These are phyloP conservation scores for Drosophila ezoana DNA, from an alignment of 2,888 invertebrate species.

Conservation along the genomic window DNA sequence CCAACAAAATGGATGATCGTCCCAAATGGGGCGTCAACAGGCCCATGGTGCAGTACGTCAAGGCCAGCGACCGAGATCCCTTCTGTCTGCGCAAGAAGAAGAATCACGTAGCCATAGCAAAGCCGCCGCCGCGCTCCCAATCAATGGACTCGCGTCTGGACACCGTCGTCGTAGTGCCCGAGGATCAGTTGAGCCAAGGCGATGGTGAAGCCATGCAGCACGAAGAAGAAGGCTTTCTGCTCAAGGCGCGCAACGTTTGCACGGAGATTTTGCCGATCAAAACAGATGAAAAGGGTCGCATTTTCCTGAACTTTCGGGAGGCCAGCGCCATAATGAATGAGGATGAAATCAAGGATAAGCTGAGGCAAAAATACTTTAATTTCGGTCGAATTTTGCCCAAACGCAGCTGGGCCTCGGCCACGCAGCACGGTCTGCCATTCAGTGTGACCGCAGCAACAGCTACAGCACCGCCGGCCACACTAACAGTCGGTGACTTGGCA, in stretches of 20 bases:
- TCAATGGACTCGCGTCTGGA: slow-evolving; percentile 83
- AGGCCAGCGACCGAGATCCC: slow-evolving; percentile 96
- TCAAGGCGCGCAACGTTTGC: slow-evolving; percentile 84
- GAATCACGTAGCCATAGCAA: slow-evolving; percentile 77
- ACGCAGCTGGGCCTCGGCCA: slow-evolving; percentile 84
- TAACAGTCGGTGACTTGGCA: slow-evolving; percentile 72
- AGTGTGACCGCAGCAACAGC: slow-evolving; percentile 58
- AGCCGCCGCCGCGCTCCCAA: slow-evolving; percentile 86
- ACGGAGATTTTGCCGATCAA: slow-evolving; percentile 85
- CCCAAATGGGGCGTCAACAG: slow-evolving; percentile 92
- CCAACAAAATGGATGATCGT: slow-evolving; percentile 86
- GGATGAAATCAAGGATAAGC: slow-evolving; percentile 84
- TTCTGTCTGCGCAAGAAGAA: slow-evolving; percentile 89
- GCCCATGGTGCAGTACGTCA: slow-evolving; percentile 93
- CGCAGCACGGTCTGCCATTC: slow-evolving; percentile 79
- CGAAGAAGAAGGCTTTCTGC: slow-evolving; percentile 81
- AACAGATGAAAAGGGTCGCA: slow-evolving; percentile 84
- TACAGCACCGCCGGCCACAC: slow-evolving; percentile 50
- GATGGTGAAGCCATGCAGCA: slow-evolving; percentile 30
- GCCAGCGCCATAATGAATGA: slow-evolving; percentile 85
- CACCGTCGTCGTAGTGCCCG: slow-evolving; percentile 43
- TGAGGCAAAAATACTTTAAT: slow-evolving; percentile 83
- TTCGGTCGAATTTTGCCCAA: slow-evolving; percentile 83
- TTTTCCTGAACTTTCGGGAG: slow-evolving; percentile 84
- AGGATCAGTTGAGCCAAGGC: slow-evolving; percentile 43